Base-by-base conservation (phyloP, 2,797 vertebrate genomes). In the Steatocranus sp. region DNA sequence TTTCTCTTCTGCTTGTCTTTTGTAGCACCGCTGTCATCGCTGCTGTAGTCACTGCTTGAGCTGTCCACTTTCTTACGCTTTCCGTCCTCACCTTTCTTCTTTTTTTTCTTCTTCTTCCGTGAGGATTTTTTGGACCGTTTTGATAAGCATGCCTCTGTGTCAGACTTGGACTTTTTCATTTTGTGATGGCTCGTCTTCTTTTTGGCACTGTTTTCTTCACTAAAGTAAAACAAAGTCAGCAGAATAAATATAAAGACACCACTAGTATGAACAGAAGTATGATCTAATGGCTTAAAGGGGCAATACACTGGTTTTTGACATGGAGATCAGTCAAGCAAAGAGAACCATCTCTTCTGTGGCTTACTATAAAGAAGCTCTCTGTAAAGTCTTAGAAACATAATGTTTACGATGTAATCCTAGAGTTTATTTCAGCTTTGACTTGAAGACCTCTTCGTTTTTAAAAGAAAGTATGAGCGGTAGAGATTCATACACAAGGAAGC, bases 71-170 rank as follows among this genome's bases (percentile, higher is more conserved):
- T 97, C 93, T 95, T 98, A 66, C 86, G 96, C 92, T 96, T 98
- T 88, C 96, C 96, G 86, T 97, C 94, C 90, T 97, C 94, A 77
- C 96, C 92, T 81, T 92, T 97, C 85, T 97, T 98, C 94, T 97
- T 98, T 87, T 97, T 98, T 77, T 98, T 99, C 91, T 97, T 98
- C 83, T 97, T 87, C 2, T 46, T 98, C 89, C 97, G 97, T 32
- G 97, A 97, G 0, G 97, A 97, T 86, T 98, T 99, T 92, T 98
- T 99, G n/a, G 95, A 86, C 74, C 92, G 96, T 89, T 97, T 99
- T 58, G 96, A 93, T 85, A 95, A 96, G 80, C 92, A 95, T 0
- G 94, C 87, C 58, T 97, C 94, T 0, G 53, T 93, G 54, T 94
- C 91, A 53, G 94, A 95, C 66, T 96, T 97, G 76, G 89, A 94